A percentile compares a stretch with the other conserved stretches of the same genome.
Conservation (phyloP, 37 sponge, comb jelly and placozoan species). For the Theonella swinhoei region DNA sequence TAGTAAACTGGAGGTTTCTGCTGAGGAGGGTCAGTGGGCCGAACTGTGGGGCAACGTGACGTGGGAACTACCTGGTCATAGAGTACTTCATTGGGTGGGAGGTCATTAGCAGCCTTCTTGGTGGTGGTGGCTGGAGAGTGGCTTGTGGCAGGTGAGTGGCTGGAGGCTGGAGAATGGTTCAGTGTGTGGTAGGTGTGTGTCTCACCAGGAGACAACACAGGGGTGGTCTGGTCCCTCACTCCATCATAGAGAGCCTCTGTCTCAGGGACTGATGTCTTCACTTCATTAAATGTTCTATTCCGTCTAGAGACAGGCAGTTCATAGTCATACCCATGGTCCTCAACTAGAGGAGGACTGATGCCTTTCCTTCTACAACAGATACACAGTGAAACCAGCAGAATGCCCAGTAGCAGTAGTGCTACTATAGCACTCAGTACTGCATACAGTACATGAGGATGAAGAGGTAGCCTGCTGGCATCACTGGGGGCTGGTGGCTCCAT, state of each 20-base stretch:
- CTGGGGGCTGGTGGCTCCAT: neutral
- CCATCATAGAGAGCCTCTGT: neutral
- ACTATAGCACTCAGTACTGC: neutral
- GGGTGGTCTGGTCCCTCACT: too few relatives aligned
- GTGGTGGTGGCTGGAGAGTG: neutral
- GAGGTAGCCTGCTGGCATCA: too few relatives aligned
- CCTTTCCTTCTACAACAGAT: neutral
- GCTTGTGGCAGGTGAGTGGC: neutral
- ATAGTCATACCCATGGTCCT: too few relatives aligned
- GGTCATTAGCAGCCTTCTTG: too few relatives aligned
- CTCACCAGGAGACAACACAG: neutral
- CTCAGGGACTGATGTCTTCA: too few relatives aligned
- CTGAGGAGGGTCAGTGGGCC: neutral
- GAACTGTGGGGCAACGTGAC: neutral
- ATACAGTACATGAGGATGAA: too few relatives aligned
- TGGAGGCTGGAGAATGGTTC: neutral
- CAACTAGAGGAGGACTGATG: too few relatives aligned
- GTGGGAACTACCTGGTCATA: neutral
- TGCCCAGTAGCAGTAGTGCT: neutral
- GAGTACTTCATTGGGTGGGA: neutral
- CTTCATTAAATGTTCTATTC: neutral
- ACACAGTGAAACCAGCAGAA: neutral
- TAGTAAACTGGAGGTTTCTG: neutral
- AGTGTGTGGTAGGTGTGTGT: neutral
- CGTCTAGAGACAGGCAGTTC: neutral